Evolutionary conservation across 2,113 vertebrate genomes (phyloP).

Genomic region (Sitta europaea): DNA sequence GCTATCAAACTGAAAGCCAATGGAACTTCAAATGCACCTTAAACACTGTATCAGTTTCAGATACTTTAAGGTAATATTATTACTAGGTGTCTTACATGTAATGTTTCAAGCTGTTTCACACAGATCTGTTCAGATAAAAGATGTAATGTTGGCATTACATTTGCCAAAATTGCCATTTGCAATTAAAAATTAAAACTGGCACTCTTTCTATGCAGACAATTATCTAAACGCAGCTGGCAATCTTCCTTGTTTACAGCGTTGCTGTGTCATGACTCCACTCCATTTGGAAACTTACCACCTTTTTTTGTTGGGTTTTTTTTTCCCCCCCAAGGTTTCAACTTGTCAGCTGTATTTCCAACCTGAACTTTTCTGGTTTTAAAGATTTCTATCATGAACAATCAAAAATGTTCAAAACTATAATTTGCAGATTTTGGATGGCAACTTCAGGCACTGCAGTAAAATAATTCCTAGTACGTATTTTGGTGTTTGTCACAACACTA

Average conservation of each 20-base stretch:
- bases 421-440: not conserved
- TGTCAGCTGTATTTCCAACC: not conserved
- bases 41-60: not conserved
- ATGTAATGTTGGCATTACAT: constrained; percentile 56
- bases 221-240: constrained; percentile 74
- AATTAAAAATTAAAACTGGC: constrained; percentile 79
- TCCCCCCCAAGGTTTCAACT: constrained; percentile 47
- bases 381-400: not conserved
- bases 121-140: constrained; percentile 44
- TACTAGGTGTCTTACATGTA: not conserved
- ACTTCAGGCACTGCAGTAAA: not conserved
- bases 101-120: constrained; percentile 48
- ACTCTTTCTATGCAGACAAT: constrained; percentile 66
- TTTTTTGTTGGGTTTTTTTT: not conserved
- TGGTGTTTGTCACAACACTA: not conserved
- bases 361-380: not conserved
- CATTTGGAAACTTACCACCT: constrained; percentile 39
- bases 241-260: constrained; percentile 70
- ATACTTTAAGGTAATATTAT: not conserved
- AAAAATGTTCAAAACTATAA: not conserved
- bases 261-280: constrained; percentile 64
- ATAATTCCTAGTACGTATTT: not conserved
- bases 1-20: not conserved
- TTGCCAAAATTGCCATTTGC: constrained; percentile 79
- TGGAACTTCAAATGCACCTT: not conserved